A percentile compares a stretch with the other conserved stretches of the same genome.
These are phyloP conservation scores for Lepisosteus oculatus DNA, from an alignment of 2,113 vertebrate species.

Conservation along the genomic window DNA sequence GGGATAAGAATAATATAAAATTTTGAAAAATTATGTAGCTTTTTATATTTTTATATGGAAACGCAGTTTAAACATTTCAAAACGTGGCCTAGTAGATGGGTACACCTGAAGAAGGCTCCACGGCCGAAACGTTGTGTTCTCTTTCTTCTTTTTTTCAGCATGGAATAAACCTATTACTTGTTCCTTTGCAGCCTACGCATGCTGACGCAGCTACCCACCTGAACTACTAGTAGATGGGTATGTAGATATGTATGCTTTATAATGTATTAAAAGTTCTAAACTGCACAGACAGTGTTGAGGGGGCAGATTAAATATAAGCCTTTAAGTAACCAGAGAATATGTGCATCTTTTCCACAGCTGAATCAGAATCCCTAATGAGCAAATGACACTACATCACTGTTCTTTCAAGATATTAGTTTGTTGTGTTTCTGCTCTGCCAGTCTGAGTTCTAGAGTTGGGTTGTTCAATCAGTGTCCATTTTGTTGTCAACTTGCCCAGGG, in stretches of 20 bases:
- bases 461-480: constrained; percentile 9
- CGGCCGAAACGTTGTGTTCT: no score
- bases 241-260: constrained; percentile 18
- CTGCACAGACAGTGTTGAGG: not conserved
- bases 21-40: no score
- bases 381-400: constrained; percentile 6
- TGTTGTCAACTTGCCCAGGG: not conserved
- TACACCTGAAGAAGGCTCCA: no score
- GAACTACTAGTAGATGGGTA: not conserved
- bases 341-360: not conserved
- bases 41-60: no score
- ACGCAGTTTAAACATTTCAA: no score
- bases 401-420: constrained; percentile 1
- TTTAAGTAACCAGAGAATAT: not conserved
- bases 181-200: no score
- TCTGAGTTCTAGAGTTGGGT: not conserved
- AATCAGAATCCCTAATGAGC: not conserved
- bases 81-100: not conserved
- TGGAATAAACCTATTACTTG: no score
- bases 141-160: no score
- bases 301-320: constrained; percentile 1
- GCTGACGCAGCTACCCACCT: no score
- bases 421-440: not conserved
- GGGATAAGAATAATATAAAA: no score
- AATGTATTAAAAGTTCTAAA: constrained; percentile 9